These are phyloP conservation scores for Bedellia somnulentella DNA, from an alignment of 2,888 invertebrate species.

Conservation along the genomic window DNA sequence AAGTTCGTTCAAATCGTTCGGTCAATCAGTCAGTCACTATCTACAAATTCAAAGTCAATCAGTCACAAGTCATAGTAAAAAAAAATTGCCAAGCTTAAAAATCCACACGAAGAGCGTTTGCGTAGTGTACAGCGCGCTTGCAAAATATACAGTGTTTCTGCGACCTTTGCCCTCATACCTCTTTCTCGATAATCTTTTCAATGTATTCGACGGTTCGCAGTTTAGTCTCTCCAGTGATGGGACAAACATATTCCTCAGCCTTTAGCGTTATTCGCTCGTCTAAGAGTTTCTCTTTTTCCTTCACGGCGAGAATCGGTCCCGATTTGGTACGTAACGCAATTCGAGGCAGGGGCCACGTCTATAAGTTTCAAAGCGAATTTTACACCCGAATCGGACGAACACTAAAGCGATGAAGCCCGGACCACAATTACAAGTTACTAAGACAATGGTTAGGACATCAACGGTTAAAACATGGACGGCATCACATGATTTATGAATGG, in stretches of 20 bases:
- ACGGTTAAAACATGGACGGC: constrained; percentile 11
- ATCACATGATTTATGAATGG: no score
- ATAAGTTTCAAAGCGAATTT: constrained; percentile 56
- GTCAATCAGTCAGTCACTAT: no score
- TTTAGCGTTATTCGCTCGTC: constrained; percentile 86
- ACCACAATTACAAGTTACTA: no score
- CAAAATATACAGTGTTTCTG: constrained; percentile 40
- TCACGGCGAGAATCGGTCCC: constrained; percentile 78
- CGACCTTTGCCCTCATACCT: constrained; percentile 65
- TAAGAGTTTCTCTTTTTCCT: constrained; percentile 87
- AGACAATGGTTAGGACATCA: constrained; percentile 15
- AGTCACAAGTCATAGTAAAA: constrained; percentile 18
- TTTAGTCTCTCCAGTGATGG: constrained; percentile 80
- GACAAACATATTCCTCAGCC: constrained; percentile 88
- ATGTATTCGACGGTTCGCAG: constrained; percentile 91
- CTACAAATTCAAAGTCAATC: no score
- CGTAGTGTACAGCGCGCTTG: constrained; percentile 13
- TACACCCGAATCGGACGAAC: constrained; percentile 36
- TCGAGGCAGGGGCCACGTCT: constrained; percentile 73
- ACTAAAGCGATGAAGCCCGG: constrained; percentile 35
- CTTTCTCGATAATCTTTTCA: constrained; percentile 94
- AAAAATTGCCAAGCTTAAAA: constrained; percentile 51
- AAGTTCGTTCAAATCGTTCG: no score
- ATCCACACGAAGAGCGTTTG: constrained; percentile 10
- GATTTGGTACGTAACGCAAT: constrained; percentile 86